Base-by-base conservation (phyloP, 1,140 invertebrate genomes). In the Nylanderia fulva region DNA sequence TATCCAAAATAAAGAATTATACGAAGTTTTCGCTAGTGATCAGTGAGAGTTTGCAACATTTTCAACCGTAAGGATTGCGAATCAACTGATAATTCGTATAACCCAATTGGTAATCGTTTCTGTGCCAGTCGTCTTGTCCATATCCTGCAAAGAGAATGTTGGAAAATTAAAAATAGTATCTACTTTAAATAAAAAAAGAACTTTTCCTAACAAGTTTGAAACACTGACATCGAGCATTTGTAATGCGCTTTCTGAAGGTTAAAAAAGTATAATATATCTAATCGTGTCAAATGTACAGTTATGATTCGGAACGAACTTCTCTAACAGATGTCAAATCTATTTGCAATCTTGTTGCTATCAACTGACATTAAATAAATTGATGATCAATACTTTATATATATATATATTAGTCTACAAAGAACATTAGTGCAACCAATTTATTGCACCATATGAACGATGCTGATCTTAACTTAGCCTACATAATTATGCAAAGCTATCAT, bases 121-220 rank as follows among this genome's bases (percentile, higher is more conserved):
- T 92, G 76, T 94, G 93, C 94, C 94, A 95, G 45, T 94, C 94
- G 0, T 94, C 94, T 36, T 94, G 91, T 7, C 91, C 93, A 36
- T 93, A 94, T 84, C 90, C 94, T 94, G 79, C 1, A 80, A 88
- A 88, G 63, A 52, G 45, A 75, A n/a, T 36, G 2, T 15, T 11
- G 13, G 39, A 54, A 52, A 9, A 24, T 79, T 85, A 79, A 18
- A 58, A 45, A 27, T n/a, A n/a, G n/a, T n/a, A n/a, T n/a, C 11
- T 61, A 2, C 18, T 75, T 9, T 60, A 27, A 27, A 6, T 33
- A n/a, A 66, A 27, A 36, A 33, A 15, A 48, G 1, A 21, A 18
- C n/a, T 33, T 66, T 36, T 18, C 7, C 33, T 4, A 39, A 48
- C 8, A 39, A n/a, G n/a, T n/a, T n/a, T n/a, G n/a, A 15, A 48